Evolutionary conservation across 1,140 invertebrate species (phyloP), one percentile per base, ranked within the genome.

Genomic region (Nixonia krombeini): DNA sequence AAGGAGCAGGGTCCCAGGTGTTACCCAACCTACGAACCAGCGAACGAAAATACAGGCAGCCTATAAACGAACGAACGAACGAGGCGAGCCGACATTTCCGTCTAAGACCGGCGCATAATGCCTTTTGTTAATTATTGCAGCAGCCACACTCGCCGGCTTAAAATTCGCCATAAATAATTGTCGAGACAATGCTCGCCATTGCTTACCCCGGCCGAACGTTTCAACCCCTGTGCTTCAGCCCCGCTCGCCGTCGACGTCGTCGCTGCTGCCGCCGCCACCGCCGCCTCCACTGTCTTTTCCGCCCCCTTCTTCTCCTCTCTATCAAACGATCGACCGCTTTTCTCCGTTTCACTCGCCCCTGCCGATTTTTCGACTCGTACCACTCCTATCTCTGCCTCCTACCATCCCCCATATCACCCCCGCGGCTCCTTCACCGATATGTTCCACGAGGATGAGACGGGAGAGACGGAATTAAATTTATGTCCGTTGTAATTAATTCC

Each of bases 91-190:
- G 37, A 18, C 38, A 40, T 41, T 41, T 47, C 47, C 64, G 56
- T 72, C 63, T 63, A 69, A 62, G 37, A 41, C 61, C 13, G 26
- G 58, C 41, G 50, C 35, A 70, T 75, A 77, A 77, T 75, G 74
- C 75, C 70, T 77, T 77, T 77, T 75, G 74, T 77, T 77, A 77
- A 77, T 77, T 77, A 77, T 77, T 74, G 73, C 74, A 58, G 56
- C 70, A 64, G 59, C 70, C 74, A 74, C 72, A 70, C 63, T 75
- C 72, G 70, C 72, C 70, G 73, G 74, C 73, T 77, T 75, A 77
- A 77, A 77, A 75, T 74, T 68, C 46, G 50, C 66, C 72, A 70
- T 77, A 75, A 77, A 77, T 77, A 75, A 74, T 77, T 66, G 40
- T 44, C 17, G 59, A 73, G 72, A 75, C 74, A 74, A 75, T 75